Percentiles rank a stretch among this genome's conserved stretches.
These are phyloP conservation scores for Caenorhabditis sinica DNA, from an alignment of 2,888 invertebrate genomes.

Conservation along the genomic window DNA sequence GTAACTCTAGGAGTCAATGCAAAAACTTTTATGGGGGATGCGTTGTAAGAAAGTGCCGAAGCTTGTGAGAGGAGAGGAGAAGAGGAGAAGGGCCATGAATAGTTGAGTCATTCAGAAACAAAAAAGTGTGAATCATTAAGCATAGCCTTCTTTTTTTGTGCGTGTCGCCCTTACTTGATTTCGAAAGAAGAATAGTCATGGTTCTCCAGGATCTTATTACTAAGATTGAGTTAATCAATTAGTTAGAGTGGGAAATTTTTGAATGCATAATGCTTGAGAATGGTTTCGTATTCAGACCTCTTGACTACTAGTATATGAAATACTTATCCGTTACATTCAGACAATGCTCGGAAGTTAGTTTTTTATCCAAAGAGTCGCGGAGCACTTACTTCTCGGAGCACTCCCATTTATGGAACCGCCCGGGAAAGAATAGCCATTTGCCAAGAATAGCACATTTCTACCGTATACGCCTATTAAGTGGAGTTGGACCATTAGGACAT, in stretches of 20 bases:
- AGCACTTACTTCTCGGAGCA: no score
- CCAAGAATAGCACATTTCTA: not conserved
- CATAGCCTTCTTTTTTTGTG: constrained; percentile 7
- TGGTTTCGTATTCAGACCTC: no score
- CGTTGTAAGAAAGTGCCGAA: not conserved
- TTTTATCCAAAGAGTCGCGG: no score
- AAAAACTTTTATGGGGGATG: constrained; percentile 31
- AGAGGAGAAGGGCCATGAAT: constrained; percentile 32
- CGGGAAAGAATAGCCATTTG: not conserved
- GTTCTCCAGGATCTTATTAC: constrained; percentile 10
- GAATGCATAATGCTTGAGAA: no score
- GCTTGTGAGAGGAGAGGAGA: not conserved
- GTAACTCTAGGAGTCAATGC: constrained; percentile 15
- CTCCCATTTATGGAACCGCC: not conserved
- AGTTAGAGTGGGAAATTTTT: not conserved
- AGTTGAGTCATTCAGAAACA: constrained; percentile 37
- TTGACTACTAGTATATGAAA: no score
- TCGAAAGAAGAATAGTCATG: constrained; percentile 5
- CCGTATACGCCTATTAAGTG: not conserved
- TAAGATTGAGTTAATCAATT: not conserved
- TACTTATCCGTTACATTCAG: no score
- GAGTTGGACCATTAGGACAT: not conserved
- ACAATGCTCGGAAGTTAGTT: no score
- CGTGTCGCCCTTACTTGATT: not conserved
- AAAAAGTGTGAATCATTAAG: constrained; percentile 40